Evolutionary conservation across 1,140 invertebrate species (phyloP).

Genomic region (Micrasema minimum): DNA sequence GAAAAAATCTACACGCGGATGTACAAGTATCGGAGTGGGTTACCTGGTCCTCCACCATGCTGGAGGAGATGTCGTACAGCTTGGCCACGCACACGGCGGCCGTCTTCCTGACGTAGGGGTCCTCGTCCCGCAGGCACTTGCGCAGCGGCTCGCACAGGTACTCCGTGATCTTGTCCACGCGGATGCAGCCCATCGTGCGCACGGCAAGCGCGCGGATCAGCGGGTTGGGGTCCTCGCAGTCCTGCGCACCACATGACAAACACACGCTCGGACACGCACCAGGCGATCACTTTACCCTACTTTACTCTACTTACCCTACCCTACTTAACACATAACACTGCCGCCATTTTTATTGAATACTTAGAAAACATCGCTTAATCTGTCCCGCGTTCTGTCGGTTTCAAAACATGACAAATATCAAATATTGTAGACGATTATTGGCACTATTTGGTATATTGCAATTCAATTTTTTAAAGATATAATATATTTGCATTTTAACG

Average conservation of each 20-base stretch:
- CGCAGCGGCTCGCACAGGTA: slow-evolving; percentile 98
- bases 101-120: slow-evolving; percentile 99
- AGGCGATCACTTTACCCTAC: not conserved
- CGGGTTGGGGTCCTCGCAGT: slow-evolving; percentile 99
- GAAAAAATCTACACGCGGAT: too few species aligned
- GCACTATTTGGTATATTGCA: too few species aligned
- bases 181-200: slow-evolving; percentile 99
- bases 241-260: slow-evolving; percentile 69
- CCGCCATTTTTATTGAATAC: not conserved
- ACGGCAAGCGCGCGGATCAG: slow-evolving; percentile 98
- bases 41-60: slow-evolving; percentile 90
- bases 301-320: too few species aligned
- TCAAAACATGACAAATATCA: too few species aligned
- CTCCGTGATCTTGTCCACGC: slow-evolving; percentile 99
- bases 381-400: too few species aligned
- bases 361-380: too few species aligned
- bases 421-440: too few species aligned
- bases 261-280: slow-evolving; percentile 7
- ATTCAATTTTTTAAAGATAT: too few species aligned
- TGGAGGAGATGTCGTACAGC: slow-evolving; percentile 98
- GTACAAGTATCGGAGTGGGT: too few species aligned
- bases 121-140: slow-evolving; percentile 99
- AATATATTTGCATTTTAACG: too few species aligned
- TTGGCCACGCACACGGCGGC: slow-evolving; percentile 99
- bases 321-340: too few species aligned